Evolutionary conservation across 2,797 vertebrate species (phyloP), one percentile per base, ranked within the genome.

Genomic region (Brachyalestes nurse): DNA sequence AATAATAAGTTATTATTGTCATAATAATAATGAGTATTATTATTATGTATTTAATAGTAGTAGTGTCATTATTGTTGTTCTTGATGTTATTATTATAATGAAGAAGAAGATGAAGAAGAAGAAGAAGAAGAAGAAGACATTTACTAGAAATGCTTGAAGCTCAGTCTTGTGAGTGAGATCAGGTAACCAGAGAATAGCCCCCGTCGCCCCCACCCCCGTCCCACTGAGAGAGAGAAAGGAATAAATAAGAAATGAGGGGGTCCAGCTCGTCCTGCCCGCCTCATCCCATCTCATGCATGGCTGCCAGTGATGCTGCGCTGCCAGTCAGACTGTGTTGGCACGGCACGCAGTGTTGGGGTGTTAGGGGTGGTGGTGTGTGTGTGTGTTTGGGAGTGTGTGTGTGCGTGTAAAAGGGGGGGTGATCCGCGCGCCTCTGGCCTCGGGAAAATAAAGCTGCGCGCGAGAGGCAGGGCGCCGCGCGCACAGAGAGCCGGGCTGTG

Each of bases 261-360:
- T 93, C 93, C 92, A 91, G 64, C 91, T 93, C 92, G 92, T 89
- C 85, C 84, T 87, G 86, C 89, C 87, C 91, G 90, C 92, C 92
- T 93, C 93, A 93, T 94, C 94, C 93, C 93, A 94, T 94, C 93
- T 94, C 95, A 95, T 93, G 94, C 94, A 94, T 95, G 93, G 93
- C 92, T 95, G 94, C 94, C 94, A 94, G 93, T 93, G 86, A 92
- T 92, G 93, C 90, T 94, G 93, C 92, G 87, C 91, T 94, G 94
- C 93, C 91, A 93, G 93, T 94, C 93, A 93, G 93, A 91, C 75
- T 49, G 92, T 93, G 94, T 94, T 95, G 94, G 94, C 95, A 94
- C 91, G 91, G 92, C 89, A 93, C 93, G 92, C 93, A 92, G 91
- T 91, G 64, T 45, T 42, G 62, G 84, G 90, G 93, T 92, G 92